Percentiles rank a stretch among this genome's conserved stretches.
Conservation (phyloP, 2,797 vertebrate genomes). For the Hafferia zeledoni region DNA sequence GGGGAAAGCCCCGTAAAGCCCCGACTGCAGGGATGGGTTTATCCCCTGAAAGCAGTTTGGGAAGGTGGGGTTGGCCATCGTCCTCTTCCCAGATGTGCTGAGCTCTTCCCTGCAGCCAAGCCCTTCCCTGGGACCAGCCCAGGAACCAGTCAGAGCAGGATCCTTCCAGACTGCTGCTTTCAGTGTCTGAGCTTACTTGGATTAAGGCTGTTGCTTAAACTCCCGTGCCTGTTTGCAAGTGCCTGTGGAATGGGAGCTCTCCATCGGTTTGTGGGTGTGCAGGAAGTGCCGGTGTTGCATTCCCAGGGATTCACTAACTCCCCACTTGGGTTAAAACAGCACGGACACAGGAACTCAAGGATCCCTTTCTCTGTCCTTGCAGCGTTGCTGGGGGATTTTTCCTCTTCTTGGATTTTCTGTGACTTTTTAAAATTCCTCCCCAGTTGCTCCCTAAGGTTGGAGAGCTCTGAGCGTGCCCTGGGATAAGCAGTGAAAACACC, state of each 20-base stretch:
- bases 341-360: accelerated
- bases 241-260: neutral
- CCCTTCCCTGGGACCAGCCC: neutral
- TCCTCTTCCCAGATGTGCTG: neutral
- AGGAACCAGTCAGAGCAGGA: neutral
- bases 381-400: neutral
- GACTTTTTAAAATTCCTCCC: neutral
- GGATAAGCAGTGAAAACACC: neutral
- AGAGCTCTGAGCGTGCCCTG: neutral
- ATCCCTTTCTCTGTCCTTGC: neutral
- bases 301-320: neutral
- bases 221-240: neutral
- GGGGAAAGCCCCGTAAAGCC: neutral
- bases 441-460: neutral
- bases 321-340: neutral
- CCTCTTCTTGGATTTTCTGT: neutral
- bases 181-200: neutral
- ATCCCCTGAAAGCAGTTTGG: accelerated
- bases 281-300: neutral
- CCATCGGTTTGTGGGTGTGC: neutral
- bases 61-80: neutral
- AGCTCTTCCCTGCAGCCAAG: neutral
- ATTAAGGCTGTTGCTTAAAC: neutral
- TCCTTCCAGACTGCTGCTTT: neutral
- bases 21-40: neutral